Evolutionary conservation across 2,888 invertebrate species (phyloP), one percentile per base, ranked within the genome.

Genomic region (Drosophila dives): DNA sequence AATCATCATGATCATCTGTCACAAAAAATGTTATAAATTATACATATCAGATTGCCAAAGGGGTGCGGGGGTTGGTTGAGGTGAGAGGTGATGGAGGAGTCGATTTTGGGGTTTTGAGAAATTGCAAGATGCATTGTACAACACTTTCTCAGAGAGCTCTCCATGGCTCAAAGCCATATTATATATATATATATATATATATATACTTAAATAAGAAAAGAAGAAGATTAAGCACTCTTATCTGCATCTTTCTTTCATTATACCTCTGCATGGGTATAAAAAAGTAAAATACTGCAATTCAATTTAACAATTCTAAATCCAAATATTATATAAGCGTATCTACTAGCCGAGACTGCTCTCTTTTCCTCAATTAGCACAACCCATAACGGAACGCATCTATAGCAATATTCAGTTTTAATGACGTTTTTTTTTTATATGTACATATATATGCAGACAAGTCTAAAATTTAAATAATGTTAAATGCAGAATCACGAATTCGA

Each of bases 11-110:
- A 78, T 83, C 77, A 83, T 88, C 88, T 81, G 89, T 87, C 89
- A 81, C 77, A 90, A 89, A 91, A 91, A 91, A 91, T 91, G 91
- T 91, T 90, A 91, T 91, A 91, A 91, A 91, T 91, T 91, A 91
- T 91, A 91, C 91, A 91, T 91, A 83, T 36, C 70, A 64, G 55
- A 59, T 62, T 40, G 32, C 55, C 56, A 64, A 63, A 55, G 50
- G 48, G 42, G 29, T 29, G 11, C 2, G n/a, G 50, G 50, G 32
- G 29, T 15, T 26, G 23, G 5, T 26, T 26, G 10, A 29, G n/a
- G 11, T 29, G 6, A 17, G 1, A 12, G 23, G 6, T 8, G 11
- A 29, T 10, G 50, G 20, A 50, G 20, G 11, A 38, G 17, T n/a
- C 15, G n/a, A 8, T 48, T 23, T 59, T 20, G 20, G 42, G 12